A percentile compares a stretch with the other conserved stretches of the same genome.
These are phyloP conservation scores for Dryocosmus kuriphilus DNA, from an alignment of 2,888 invertebrate genomes.

Conservation along the genomic window DNA sequence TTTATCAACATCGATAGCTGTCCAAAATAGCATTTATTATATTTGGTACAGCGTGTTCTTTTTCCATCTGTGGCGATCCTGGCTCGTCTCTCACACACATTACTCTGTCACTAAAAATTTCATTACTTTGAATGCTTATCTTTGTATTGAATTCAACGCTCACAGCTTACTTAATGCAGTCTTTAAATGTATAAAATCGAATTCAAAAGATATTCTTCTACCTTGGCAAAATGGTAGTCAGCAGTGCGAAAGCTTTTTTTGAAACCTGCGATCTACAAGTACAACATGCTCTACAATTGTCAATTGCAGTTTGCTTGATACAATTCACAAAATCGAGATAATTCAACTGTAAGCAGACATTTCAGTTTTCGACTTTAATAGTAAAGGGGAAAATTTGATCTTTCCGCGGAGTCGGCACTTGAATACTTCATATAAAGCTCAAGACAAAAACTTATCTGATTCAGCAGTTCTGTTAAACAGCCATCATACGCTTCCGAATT, in stretches of 20 bases:
- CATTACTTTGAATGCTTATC: conserved; percentile 53
- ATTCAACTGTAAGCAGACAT: conserved; percentile 51
- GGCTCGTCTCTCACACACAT: conserved; percentile 41
- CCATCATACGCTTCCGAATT: neutral
- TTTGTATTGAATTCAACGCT: conserved; percentile 55
- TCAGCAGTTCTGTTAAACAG: too few species aligned
- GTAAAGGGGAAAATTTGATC: conserved; percentile 15
- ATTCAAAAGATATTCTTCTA: conserved; percentile 41
- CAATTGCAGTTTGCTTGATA: conserved; percentile 48
- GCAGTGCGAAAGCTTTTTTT: conserved; percentile 45
- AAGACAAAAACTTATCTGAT: neutral
- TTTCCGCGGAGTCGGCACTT: conserved; percentile 24
- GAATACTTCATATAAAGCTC: conserved; percentile 16
- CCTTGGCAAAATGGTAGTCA: conserved; percentile 48
- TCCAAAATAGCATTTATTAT: conserved; percentile 49
- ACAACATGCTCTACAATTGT: too few species aligned
- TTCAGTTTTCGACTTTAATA: conserved; percentile 41
- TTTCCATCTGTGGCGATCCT: conserved; percentile 51
- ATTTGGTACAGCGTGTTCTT: conserved; percentile 57
- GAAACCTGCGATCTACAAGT: conserved; percentile 42
- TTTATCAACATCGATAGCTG: conserved; percentile 12
- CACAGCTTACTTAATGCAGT: conserved; percentile 48
- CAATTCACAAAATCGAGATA: conserved; percentile 45
- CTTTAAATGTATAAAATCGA: conserved; percentile 30
- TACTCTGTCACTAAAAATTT: conserved; percentile 55